These are phyloP conservation scores for Polypterus bichir DNA, from an alignment of 2,113 vertebrate species.

Conservation along the genomic window DNA sequence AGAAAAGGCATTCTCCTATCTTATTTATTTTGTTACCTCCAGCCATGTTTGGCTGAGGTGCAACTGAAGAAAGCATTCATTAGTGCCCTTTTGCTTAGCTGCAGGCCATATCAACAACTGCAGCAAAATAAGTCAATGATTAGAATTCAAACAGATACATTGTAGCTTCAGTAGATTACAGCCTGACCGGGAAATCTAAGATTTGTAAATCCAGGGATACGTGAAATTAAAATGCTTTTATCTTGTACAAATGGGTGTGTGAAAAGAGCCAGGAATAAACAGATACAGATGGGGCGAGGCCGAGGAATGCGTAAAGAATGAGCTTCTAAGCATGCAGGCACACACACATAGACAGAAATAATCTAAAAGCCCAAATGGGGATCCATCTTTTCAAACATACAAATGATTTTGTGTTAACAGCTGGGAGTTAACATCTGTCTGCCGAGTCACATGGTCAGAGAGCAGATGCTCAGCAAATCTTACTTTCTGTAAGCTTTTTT, in stretches of 20 bases:
- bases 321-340: not conserved
- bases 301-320: slow-evolving; percentile 1
- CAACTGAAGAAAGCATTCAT: too few relatives aligned
- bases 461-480: slow-evolving; percentile 75
- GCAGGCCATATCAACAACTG: too few relatives aligned
- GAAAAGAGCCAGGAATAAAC: slow-evolving; percentile 1
- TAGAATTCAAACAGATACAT: too few relatives aligned
- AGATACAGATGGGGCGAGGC: slow-evolving; percentile 10
- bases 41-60: too few relatives aligned
- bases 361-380: slow-evolving; percentile 61
- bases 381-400: slow-evolving; percentile 76
- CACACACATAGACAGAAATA: slow-evolving; percentile 18
- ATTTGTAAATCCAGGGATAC: too few relatives aligned
- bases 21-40: too few relatives aligned
- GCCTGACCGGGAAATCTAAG: too few relatives aligned
- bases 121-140: too few relatives aligned
- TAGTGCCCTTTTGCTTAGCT: too few relatives aligned
- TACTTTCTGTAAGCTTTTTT: slow-evolving; percentile 68
- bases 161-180: too few relatives aligned
- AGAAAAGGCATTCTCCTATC: too few relatives aligned
- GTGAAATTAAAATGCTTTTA: not conserved
- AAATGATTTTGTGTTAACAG: slow-evolving; percentile 86
- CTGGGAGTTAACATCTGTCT: slow-evolving; percentile 94
- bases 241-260: not conserved
- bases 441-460: slow-evolving; percentile 72